These are phyloP conservation scores for Scolopax bukidnonensis DNA, from an alignment of 2,797 vertebrate genomes.

Conservation along the genomic window DNA sequence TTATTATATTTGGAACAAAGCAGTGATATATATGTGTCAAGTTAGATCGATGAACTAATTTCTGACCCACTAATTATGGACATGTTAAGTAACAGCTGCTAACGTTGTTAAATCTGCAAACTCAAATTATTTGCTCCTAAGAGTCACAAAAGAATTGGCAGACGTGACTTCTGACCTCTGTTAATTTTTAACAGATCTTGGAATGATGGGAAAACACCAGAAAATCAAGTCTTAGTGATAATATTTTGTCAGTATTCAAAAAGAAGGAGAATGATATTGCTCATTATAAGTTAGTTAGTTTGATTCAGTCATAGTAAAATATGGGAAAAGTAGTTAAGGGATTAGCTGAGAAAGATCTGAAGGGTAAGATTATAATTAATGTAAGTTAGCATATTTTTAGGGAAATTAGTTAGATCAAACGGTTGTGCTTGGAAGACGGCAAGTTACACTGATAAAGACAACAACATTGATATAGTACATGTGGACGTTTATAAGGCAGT, in stretches of 20 bases:
- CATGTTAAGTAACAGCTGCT: not conserved
- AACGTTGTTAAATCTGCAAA: not conserved
- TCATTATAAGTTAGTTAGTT: not conserved
- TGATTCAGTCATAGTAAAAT: not conserved
- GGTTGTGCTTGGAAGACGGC: not conserved
- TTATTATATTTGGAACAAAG: not conserved
- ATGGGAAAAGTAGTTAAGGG: not conserved
- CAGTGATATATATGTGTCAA: not conserved
- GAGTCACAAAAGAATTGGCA: not conserved
- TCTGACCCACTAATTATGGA: not conserved
- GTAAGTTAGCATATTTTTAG: slow-evolving; percentile 7
- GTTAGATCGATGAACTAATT: not conserved
- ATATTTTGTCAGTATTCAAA: not conserved
- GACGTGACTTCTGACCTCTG: not conserved
- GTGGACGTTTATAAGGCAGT: not conserved
- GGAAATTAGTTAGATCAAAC: slow-evolving; percentile 33
- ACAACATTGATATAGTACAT: fast-evolving
- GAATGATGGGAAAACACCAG: not conserved
- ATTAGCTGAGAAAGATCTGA: slow-evolving; percentile 30
- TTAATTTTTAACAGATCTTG: not conserved
- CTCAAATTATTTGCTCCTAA: not conserved
- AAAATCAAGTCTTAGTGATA: not conserved
- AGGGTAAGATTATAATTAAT: slow-evolving; percentile 15
- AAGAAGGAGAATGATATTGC: not conserved
- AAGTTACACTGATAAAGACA: not conserved